phyloP scores from a whole-genome alignment of 2,888 invertebrate species.

The Aphelenchoides bicaudatus region DNA sequence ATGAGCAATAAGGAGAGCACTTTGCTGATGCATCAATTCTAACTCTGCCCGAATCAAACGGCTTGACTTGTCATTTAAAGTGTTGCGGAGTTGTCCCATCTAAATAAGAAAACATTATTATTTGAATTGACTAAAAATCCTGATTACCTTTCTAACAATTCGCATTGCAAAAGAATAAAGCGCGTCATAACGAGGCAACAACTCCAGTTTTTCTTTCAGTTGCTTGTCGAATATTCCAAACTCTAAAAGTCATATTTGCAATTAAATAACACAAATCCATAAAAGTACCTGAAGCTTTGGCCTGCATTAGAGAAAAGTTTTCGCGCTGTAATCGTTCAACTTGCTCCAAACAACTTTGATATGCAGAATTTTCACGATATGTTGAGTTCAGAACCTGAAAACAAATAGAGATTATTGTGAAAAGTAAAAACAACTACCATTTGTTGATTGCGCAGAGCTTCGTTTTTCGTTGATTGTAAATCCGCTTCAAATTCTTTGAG shows the following conservation, averaged over 20 bases:
- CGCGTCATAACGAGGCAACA: slow-evolving; percentile 56
- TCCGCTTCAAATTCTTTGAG: slow-evolving; percentile 42
- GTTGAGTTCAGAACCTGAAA: slow-evolving; percentile 41
- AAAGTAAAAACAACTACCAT: slow-evolving; percentile 33
- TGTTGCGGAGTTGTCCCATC: slow-evolving; percentile 40
- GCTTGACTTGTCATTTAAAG: slow-evolving; percentile 46
- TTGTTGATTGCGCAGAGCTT: slow-evolving; percentile 46
- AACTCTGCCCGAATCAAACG: slow-evolving; percentile 40
- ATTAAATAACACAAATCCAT: slow-evolving; percentile 25
- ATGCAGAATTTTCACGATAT: slow-evolving; percentile 41
- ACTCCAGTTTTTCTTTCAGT: slow-evolving; percentile 42
- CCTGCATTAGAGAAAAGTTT: slow-evolving; percentile 46
- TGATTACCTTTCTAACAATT: slow-evolving; percentile 47
- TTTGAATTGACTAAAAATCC: slow-evolving; percentile 13
- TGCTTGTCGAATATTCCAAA: slow-evolving; percentile 29
- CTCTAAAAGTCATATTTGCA: slow-evolving; percentile 32
- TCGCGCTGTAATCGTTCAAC: slow-evolving; percentile 55
- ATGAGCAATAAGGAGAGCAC: slow-evolving; percentile 48
- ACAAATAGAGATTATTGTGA: neutral
- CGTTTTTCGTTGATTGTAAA: slow-evolving; percentile 40
- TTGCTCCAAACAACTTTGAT: slow-evolving; percentile 53
- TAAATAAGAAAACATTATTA: slow-evolving; percentile 30
- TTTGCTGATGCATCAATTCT: slow-evolving; percentile 51
- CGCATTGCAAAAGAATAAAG: slow-evolving; percentile 57
- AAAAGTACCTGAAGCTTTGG: slow-evolving; percentile 22